Base-by-base conservation (phyloP, 2,797 vertebrate genomes). In the Argya squamiceps region DNA sequence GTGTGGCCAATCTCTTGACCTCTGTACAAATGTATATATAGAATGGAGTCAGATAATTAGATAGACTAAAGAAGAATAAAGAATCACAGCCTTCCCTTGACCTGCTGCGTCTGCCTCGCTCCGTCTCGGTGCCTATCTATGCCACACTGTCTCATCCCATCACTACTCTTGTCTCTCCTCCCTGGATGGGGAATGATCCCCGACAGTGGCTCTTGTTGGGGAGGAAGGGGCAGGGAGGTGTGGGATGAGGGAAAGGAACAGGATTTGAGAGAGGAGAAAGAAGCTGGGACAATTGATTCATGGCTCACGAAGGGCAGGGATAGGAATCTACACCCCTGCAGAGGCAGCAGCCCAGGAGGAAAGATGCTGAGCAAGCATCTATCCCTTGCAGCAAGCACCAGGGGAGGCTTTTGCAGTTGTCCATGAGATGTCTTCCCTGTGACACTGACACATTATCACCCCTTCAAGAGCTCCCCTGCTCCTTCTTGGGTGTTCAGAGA, bases 391-490 rank as follows among this genome's bases (percentile, higher is more conserved):
- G 74, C 68, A 88, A 34, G 15, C 21, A 39, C 23, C 15, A 12
- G 1, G 27, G 21, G 12, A 67, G 12, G 12, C 12, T 81, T 84
- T 50, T 34, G 46, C 50, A 39, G 30, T 9, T 64, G 21, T 15
- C 26, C 3, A 9, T 22, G 14, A 82, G 15, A 64, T 2, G 0
- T 44, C 17, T 58, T 4, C 12, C 4, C 10, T n/a, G 9, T 30
- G 24, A 74, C 55, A 39, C 34, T 71, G 41, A 11, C 29, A 34
- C 6, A 44, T 11, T 14, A 26, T 19, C 14, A n/a, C 8, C 2
- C 18, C 23, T 79, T 20, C 2, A 9, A 67, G 37, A 87, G 9
- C 7, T 43, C 4, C 10, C 3, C 19, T 86, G 59, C 34, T 68
- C 46, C 81, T 82, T 56, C 55, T 62, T 1, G 8, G 62, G 36